Base-by-base conservation (phyloP, 2,888 invertebrate genomes). In the Apamea sordens region DNA sequence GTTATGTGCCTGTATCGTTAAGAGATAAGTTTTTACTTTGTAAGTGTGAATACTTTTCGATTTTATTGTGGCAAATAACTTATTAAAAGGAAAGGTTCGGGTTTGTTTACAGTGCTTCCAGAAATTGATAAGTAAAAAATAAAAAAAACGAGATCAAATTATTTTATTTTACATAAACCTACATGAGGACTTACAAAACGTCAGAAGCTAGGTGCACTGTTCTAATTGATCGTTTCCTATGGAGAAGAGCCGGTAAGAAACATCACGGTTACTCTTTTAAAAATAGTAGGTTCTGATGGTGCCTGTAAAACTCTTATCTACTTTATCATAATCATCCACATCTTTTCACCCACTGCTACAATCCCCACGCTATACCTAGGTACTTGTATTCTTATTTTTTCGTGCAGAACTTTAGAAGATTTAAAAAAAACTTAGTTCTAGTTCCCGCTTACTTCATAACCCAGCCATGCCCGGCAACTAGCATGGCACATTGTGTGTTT, bases 401-500 rank as follows among this genome's bases (percentile, higher is more conserved):
- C 28, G 13, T 15, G 24, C 15, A 24, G 2, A 50, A 13, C 7
- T 50, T 13, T 15, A 50, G 0, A 28, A 28, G 5, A 50, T 32
- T 28, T 15, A 0, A 13, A 7, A 73, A 32, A 59, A 44, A 32
- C 32, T 21, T 36, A 8, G 1, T 15, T 59, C 32, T 15, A 21
- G 65, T 56, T 8, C 11, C 68, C 91, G 86, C 90, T 77, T 1
- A 8, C 76, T 85, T 84, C 69, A 56, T 86, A 84, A 86, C 93
- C 86, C 84, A 24, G 50, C 83, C 24, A 1, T 71, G 80, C 86
- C 87, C 82, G 86, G 83, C 89, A 83, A 85, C 88, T 84, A 88
- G 87, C 90, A 87, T 74, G 89, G 91, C 92, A 92, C 91, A 91
- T 91, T 91, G 91, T 92, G 87, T 91, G 92, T 91, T 88, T 89